Conservation (phyloP, 2,113 vertebrate species). For the Sminthopsis crassicaudata region DNA sequence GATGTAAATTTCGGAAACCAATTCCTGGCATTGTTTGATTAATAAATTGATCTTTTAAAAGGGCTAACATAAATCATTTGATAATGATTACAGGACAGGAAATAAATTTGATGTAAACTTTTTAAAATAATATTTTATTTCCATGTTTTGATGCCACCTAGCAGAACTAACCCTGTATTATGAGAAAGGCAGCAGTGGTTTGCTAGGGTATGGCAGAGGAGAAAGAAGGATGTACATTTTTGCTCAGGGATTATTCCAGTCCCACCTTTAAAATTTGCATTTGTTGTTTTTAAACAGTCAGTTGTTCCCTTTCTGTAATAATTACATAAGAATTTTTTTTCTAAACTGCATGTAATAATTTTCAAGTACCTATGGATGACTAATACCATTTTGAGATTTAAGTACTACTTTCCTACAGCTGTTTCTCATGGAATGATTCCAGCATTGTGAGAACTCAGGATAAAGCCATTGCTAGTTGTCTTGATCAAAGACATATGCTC, state of each 20-base stretch:
- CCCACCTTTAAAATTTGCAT: constrained; percentile 54
- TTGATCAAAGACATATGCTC: background rate
- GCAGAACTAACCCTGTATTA: background rate
- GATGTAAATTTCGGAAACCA: background rate
- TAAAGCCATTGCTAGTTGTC: background rate
- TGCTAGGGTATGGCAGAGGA: background rate
- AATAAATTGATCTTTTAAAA: background rate
- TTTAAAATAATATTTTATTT: background rate
- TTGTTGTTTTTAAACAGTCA: constrained; percentile 24
- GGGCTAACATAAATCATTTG: background rate
- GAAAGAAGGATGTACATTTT: constrained; percentile 53
- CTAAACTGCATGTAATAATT: background rate
- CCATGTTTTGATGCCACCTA: constrained; percentile 3
- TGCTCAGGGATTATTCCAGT: constrained; percentile 34
- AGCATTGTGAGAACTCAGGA: background rate
- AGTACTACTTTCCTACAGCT: background rate
- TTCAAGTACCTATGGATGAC: constrained; percentile 10
- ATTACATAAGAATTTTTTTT: constrained; percentile 12
- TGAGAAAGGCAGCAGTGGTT: background rate
- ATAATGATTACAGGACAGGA: background rate
- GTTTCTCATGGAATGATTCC: background rate
- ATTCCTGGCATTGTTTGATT: rapidly evolving
- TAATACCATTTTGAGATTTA: background rate
- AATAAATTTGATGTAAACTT: background rate
- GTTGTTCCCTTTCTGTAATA: constrained; percentile 8